phyloP scores from a whole-genome alignment of 2,888 invertebrate species.

The Cephus runcator region DNA sequence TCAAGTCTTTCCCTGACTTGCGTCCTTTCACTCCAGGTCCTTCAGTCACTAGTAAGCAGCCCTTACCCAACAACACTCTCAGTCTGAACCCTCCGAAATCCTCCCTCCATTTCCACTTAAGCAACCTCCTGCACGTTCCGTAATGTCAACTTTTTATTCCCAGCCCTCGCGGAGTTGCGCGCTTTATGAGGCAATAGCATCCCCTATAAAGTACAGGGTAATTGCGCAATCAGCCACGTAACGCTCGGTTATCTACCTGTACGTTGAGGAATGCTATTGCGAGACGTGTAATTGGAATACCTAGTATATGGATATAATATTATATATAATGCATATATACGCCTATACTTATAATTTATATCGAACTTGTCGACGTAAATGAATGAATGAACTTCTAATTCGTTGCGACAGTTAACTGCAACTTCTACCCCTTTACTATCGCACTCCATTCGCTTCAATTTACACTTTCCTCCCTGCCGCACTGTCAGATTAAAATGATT shows the following conservation, averaged over 20 bases:
- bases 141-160: conserved; percentile 25
- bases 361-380: conserved; percentile 29
- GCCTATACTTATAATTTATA: not conserved
- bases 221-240: conserved; percentile 25
- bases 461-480: conserved; percentile 12
- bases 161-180: conserved; percentile 17
- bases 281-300: not conserved
- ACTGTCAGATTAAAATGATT: conserved; percentile 3
- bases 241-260: conserved; percentile 19
- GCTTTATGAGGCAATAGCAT: conserved; percentile 25
- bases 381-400: conserved; percentile 44
- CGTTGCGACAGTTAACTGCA: conserved; percentile 19
- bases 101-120: conserved; percentile 19
- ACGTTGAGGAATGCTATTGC: not conserved
- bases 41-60: not conserved
- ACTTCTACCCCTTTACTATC: not conserved
- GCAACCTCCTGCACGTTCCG: conserved; percentile 21
- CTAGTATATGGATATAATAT: not conserved
- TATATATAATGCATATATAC: not conserved
- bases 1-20: not conserved
- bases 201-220: conserved; percentile 22
- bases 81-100: not conserved
- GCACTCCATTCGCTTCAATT: conserved; percentile 17
- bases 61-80: not conserved
- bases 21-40: not conserved